phyloP scores from a whole-genome alignment of 2,113 vertebrate genomes.

The Siniperca knerii region DNA sequence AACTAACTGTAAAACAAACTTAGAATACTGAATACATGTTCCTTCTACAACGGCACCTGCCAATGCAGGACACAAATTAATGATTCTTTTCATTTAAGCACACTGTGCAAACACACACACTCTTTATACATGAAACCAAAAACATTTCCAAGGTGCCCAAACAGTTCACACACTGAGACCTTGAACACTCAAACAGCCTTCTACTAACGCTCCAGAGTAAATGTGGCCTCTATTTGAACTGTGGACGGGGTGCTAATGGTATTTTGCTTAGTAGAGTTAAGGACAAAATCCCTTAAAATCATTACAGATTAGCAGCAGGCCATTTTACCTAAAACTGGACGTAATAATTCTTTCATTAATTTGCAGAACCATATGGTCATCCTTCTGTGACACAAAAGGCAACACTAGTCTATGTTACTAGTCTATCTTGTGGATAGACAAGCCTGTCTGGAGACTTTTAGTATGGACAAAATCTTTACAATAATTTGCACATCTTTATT shows the following conservation, averaged over 20 bases:
- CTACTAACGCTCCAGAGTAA: slow-evolving; percentile 22
- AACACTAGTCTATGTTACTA: slow-evolving; percentile 1
- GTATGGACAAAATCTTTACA: neutral
- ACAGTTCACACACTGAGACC: slow-evolving; percentile 14
- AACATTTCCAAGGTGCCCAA: slow-evolving; percentile 23
- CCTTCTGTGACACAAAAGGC: slow-evolving; percentile 13
- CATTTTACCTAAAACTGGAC: slow-evolving; percentile 40
- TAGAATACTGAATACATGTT: neutral
- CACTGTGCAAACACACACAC: slow-evolving; percentile 20
- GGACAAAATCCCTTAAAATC: slow-evolving; percentile 64
- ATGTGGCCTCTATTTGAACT: slow-evolving; percentile 44
- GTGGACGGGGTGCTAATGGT: slow-evolving; percentile 4
- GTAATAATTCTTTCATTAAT: slow-evolving; percentile 30
- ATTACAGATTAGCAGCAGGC: slow-evolving; percentile 52
- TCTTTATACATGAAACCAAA: slow-evolving; percentile 12
- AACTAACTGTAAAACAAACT: neutral
- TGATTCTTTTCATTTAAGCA: slow-evolving; percentile 9
- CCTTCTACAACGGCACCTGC: neutral
- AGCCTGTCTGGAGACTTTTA: neutral
- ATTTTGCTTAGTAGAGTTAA: slow-evolving; percentile 44
- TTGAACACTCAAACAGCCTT: slow-evolving; percentile 1
- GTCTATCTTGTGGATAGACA: neutral
- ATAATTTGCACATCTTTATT: slow-evolving; percentile 1
- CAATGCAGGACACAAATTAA: neutral
- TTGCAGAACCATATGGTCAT: slow-evolving; percentile 38